A percentile compares a stretch with the other conserved stretches of the same genome.
These are phyloP conservation scores for Tetragonula clypearis DNA, from an alignment of 1,140 invertebrate genomes.

Conservation along the genomic window DNA sequence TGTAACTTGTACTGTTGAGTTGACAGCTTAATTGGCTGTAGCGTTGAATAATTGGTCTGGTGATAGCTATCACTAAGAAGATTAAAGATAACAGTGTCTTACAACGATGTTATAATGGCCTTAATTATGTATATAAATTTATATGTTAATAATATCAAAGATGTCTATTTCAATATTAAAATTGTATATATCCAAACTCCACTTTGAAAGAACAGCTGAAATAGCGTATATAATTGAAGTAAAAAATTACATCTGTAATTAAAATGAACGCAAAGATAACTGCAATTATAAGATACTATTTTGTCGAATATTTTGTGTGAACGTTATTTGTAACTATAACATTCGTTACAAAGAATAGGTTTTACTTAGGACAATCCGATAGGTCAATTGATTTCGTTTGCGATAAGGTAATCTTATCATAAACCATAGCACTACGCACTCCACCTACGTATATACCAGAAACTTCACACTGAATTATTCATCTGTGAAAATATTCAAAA, in stretches of 20 bases:
- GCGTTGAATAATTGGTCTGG: background rate
- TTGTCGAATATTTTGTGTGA: background rate
- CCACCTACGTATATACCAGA: too few species aligned
- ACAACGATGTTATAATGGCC: background rate
- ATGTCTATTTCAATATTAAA: background rate
- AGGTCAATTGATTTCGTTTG: background rate
- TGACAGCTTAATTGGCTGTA: background rate
- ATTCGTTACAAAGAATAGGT: background rate
- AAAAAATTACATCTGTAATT: too few species aligned
- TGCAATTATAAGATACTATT: background rate
- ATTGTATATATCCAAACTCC: too few species aligned
- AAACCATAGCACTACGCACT: background rate
- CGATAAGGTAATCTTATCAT: constrained; percentile 4
- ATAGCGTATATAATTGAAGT: too few species aligned
- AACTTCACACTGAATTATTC: background rate
- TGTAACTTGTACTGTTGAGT: background rate
- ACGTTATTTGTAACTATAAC: background rate
- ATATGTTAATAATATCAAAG: background rate
- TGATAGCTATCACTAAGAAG: background rate
- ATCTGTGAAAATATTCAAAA: background rate
- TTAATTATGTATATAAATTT: background rate
- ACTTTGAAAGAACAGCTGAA: too few species aligned
- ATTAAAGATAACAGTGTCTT: background rate
- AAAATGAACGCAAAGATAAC: too few species aligned
- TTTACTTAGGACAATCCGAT: background rate